phyloP scores from a whole-genome alignment of 2,888 invertebrate genomes.

The Podabrus alpinus region DNA sequence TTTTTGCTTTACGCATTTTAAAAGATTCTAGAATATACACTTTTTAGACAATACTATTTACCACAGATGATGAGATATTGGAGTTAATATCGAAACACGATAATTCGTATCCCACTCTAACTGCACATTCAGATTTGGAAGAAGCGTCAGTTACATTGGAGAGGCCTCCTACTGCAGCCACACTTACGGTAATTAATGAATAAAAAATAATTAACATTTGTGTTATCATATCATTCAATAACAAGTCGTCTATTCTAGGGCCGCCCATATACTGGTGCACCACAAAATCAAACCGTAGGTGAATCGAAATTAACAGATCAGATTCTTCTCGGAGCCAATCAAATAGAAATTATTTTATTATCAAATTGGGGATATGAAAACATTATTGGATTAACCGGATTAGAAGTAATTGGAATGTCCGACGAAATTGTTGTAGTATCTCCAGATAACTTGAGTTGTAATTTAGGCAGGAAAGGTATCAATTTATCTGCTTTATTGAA shows the following conservation, averaged over 20 bases:
- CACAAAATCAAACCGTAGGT: background rate
- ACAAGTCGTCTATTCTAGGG: background rate
- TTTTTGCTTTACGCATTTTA: background rate
- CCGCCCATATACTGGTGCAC: conserved; percentile 33
- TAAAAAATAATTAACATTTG: too few species aligned
- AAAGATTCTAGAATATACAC: conserved; percentile 3
- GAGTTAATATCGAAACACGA: conserved; percentile 63
- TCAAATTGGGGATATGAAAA: conserved; percentile 68
- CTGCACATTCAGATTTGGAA: conserved; percentile 41
- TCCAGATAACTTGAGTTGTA: conserved; percentile 42
- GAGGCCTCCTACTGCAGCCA: conserved; percentile 61
- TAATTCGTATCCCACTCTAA: conserved; percentile 54
- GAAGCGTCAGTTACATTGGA: conserved; percentile 51
- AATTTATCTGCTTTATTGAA: conserved; percentile 61
- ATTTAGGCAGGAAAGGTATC: conserved; percentile 38
- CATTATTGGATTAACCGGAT: conserved; percentile 65
- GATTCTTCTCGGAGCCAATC: conserved; percentile 46
- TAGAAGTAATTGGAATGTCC: conserved; percentile 59
- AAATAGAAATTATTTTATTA: conserved; percentile 61
- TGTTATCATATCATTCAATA: background rate
- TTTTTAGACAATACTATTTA: conserved; percentile 81
- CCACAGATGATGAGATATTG: conserved; percentile 74
- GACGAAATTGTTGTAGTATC: conserved; percentile 41
- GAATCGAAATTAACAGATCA: conserved; percentile 33
- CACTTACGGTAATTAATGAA: conserved; percentile 7